Evolutionary conservation across 1,140 invertebrate species (phyloP).

Genomic region (Lordiphosa collinella): DNA sequence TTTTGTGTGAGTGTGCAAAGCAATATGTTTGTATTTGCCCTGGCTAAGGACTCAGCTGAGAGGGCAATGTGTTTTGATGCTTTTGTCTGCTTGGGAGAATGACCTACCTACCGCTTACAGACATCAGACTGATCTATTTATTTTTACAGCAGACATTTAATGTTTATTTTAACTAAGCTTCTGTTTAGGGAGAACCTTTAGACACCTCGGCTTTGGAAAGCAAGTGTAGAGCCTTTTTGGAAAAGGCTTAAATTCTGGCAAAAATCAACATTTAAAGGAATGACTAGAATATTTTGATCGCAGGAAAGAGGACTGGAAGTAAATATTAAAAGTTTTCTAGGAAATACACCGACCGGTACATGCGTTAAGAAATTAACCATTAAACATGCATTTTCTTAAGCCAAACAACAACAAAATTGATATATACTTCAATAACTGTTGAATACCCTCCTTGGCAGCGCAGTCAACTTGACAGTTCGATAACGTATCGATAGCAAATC

Average conservation of each 20-base stretch:
- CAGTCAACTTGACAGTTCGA: too few species aligned
- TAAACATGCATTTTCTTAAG: too few species aligned
- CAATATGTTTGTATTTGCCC: slow-evolving; percentile 64
- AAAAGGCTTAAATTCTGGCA: not conserved
- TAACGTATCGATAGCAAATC: too few species aligned
- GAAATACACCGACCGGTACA: too few species aligned
- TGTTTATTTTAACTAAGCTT: slow-evolving; percentile 33
- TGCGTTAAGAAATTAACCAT: too few species aligned
- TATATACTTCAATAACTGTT: too few species aligned
- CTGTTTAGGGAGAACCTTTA: slow-evolving; percentile 29
- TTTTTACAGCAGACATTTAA: slow-evolving; percentile 14
- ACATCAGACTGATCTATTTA: slow-evolving; percentile 24
- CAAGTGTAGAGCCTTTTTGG: too few species aligned
- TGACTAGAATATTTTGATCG: too few species aligned
- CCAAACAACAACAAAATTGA: too few species aligned
- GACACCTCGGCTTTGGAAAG: not conserved
- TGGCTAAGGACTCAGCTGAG: slow-evolving; percentile 37
- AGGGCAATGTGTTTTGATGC: slow-evolving; percentile 33
- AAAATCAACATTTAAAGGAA: not conserved
- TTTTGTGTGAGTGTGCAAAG: slow-evolving; percentile 18
- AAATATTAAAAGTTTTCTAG: too few species aligned
- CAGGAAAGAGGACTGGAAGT: too few species aligned
- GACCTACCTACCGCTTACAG: slow-evolving; percentile 44
- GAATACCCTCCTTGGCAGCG: too few species aligned
- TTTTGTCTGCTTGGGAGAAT: slow-evolving; percentile 16